These are phyloP conservation scores for Eupithecia insigniata DNA, from an alignment of 2,888 invertebrate species.

Conservation along the genomic window DNA sequence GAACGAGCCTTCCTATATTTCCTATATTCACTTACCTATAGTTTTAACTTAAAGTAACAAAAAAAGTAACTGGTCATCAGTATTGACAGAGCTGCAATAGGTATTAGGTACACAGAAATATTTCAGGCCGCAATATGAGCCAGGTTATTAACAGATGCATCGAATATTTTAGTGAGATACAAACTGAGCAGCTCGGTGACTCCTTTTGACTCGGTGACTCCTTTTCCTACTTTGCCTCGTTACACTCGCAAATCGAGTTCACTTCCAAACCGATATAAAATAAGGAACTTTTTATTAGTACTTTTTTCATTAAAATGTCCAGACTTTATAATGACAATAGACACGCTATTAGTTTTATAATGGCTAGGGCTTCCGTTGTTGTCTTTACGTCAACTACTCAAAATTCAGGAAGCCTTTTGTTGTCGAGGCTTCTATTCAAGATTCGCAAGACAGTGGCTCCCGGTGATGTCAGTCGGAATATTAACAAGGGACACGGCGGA, in stretches of 20 bases:
- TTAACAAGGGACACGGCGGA: constrained; percentile 70
- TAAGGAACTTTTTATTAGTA: constrained; percentile 7
- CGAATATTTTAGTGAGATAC: constrained; percentile 8
- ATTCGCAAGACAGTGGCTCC: constrained; percentile 70
- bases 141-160: constrained; percentile 13
- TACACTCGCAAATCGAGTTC: constrained; percentile 31
- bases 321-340: constrained; percentile 53
- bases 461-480: constrained; percentile 72
- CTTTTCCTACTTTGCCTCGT: constrained; percentile 20
- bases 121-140: background rate
- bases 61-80: background rate
- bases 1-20: background rate
- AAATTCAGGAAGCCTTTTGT: constrained; percentile 75
- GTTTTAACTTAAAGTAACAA: no score
- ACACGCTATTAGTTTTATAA: constrained; percentile 59
- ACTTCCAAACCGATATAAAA: constrained; percentile 35
- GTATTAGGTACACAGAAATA: background rate
- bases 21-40: background rate
- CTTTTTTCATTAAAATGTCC: background rate
- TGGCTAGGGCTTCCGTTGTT: constrained; percentile 52
- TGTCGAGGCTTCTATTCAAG: constrained; percentile 70
- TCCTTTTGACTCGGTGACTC: constrained; percentile 19
- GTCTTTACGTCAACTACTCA: constrained; percentile 67
- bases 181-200: constrained; percentile 18
- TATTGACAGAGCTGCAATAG: background rate